phyloP scores from a whole-genome alignment of 2,113 vertebrate species.

The Calidris pugnax region DNA sequence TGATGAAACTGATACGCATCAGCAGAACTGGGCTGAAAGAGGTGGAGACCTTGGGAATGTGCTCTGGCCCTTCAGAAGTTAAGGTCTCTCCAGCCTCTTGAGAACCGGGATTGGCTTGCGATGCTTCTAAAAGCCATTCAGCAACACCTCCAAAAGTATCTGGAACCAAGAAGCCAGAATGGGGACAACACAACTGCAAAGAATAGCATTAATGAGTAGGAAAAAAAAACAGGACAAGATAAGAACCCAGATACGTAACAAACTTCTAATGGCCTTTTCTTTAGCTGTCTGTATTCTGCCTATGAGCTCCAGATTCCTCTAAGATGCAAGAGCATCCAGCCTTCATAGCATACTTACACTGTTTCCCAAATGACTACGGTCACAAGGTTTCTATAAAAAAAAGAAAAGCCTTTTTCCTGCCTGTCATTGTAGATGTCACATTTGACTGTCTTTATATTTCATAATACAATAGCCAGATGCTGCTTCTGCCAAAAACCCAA shows the following conservation, averaged over 20 bases:
- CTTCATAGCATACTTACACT: background rate
- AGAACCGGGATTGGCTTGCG: background rate
- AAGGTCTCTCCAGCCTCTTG: background rate
- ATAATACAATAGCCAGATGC: background rate
- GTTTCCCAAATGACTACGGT: background rate
- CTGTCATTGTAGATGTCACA: background rate
- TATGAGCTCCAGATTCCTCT: background rate
- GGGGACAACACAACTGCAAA: background rate
- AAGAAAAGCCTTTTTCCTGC: background rate
- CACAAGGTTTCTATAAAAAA: background rate
- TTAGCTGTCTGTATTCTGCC: background rate
- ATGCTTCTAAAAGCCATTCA: background rate
- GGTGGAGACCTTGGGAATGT: background rate
- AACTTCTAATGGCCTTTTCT: background rate
- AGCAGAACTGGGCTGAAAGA: background rate
- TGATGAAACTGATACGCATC: too few relatives aligned
- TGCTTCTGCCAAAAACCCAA: background rate
- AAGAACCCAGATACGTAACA: background rate
- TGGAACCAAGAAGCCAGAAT: background rate
- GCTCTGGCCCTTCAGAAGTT: accelerated
- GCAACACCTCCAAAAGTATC: background rate
- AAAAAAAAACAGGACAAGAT: background rate
- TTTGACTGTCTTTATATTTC: background rate
- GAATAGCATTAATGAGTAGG: background rate
- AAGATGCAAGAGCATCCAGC: background rate